Percentiles rank a stretch among this genome's conserved stretches.
Conservation (phyloP, 1,140 invertebrate species). For the Anoplolepis gracilipes region DNA sequence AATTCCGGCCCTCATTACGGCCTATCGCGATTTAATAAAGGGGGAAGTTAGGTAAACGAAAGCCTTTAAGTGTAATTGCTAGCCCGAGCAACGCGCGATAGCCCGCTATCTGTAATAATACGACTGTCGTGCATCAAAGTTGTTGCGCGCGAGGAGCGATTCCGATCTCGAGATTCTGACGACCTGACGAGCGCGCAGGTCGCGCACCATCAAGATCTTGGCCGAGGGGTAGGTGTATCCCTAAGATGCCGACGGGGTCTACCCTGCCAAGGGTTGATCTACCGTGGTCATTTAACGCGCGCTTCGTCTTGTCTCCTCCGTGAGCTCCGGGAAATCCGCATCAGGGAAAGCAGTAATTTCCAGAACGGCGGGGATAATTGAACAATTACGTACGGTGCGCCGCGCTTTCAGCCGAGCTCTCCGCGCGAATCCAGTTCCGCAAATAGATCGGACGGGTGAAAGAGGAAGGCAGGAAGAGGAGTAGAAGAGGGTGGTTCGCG, state of each 20-base stretch:
- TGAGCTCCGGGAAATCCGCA: slow-evolving; percentile 35
- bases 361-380: slow-evolving; percentile 76
- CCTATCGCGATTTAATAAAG: slow-evolving; percentile 55
- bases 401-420: slow-evolving; percentile 37
- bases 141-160: slow-evolving; percentile 64
- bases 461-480: not conserved
- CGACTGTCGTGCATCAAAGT: slow-evolving; percentile 72
- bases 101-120: slow-evolving; percentile 71
- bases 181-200: slow-evolving; percentile 24
- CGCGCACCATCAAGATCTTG: slow-evolving; percentile 27
- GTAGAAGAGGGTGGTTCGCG: not conserved
- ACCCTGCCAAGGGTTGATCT: not conserved
- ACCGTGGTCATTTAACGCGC: slow-evolving; percentile 42
- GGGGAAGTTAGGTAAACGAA: slow-evolving; percentile 61
- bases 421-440: not conserved
- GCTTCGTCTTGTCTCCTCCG: not conserved
- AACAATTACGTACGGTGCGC: slow-evolving; percentile 74
- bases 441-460: slow-evolving; percentile 30
- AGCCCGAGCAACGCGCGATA: slow-evolving; percentile 58
- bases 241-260: slow-evolving; percentile 5
- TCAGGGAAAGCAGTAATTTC: slow-evolving; percentile 65
- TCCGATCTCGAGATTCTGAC: slow-evolving; percentile 55
- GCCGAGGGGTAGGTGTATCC: slow-evolving; percentile 1
- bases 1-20: slow-evolving; percentile 67
- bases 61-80: slow-evolving; percentile 68